Evolutionary conservation across 2,113 vertebrate genomes (phyloP).

Genomic region (Campylomormyrus tamandua): DNA sequence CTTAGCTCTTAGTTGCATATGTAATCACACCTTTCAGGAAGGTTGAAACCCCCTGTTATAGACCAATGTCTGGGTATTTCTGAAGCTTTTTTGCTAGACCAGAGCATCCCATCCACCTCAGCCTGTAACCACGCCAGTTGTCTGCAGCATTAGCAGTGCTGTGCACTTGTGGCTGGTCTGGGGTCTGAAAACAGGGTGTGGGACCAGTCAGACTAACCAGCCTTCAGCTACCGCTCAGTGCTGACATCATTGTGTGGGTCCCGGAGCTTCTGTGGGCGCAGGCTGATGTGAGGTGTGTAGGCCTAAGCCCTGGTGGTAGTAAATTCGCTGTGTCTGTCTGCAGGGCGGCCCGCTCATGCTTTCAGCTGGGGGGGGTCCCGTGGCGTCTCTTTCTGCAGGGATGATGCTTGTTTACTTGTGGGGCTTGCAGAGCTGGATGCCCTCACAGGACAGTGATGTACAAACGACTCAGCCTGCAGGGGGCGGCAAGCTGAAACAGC

Average conservation of each 20-base stretch:
- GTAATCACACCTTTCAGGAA: neutral
- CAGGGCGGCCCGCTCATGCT: neutral
- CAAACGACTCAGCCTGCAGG: neutral
- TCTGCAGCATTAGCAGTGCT: neutral
- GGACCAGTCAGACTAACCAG: neutral
- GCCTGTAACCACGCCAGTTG: neutral
- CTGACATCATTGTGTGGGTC: neutral
- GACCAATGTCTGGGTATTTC: neutral
- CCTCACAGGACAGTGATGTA: neutral
- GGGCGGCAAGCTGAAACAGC: neutral
- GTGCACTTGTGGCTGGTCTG: neutral
- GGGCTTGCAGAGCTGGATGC: neutral
- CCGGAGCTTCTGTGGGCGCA: neutral
- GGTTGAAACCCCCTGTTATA: neutral
- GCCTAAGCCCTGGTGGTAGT: neutral
- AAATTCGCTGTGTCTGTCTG: neutral
- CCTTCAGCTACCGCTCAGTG: neutral
- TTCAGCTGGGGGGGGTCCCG: neutral
- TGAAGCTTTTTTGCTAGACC: neutral
- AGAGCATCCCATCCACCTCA: neutral
- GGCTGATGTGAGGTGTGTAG: neutral
- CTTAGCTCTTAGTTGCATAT: neutral
- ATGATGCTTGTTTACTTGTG: neutral
- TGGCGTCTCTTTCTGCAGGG: neutral
- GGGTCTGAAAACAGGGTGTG: neutral